Evolutionary conservation across 2,888 invertebrate species (phyloP).

Genomic region (Cyclophora albipunctata): DNA sequence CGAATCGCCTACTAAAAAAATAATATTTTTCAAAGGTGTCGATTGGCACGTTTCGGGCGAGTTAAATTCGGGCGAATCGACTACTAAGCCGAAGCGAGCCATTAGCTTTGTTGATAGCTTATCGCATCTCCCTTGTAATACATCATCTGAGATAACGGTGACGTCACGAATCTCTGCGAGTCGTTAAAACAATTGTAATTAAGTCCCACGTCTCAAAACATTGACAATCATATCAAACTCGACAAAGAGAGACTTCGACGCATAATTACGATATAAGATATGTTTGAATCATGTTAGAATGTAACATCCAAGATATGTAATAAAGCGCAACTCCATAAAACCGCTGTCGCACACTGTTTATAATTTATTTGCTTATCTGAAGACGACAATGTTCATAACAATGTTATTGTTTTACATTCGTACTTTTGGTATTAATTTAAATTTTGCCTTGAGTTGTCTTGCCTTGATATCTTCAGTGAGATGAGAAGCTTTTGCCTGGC

Average conservation of each 20-base stretch:
- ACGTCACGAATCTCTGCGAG: constrained; percentile 40
- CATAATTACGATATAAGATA: constrained; percentile 26
- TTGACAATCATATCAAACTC: constrained; percentile 40
- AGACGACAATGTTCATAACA: too few species aligned
- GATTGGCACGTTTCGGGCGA: too few species aligned
- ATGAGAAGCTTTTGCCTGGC: too few species aligned
- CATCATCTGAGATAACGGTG: constrained; percentile 46
- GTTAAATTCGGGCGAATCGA: too few species aligned
- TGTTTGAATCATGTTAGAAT: constrained; percentile 15
- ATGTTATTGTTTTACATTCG: too few species aligned
- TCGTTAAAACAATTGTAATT: constrained; percentile 60
- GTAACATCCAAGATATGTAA: constrained; percentile 4
- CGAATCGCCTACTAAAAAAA: too few species aligned
- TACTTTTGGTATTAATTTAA: too few species aligned
- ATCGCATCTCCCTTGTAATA: constrained; percentile 35
- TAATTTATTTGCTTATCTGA: too few species aligned
- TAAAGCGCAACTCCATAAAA: constrained; percentile 1
- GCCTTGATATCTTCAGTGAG: too few species aligned
- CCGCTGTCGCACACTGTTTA: too few species aligned
- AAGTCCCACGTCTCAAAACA: constrained; percentile 43
- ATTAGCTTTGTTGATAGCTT: constrained; percentile 41
- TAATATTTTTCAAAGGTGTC: too few species aligned
- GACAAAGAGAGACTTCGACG: constrained; percentile 35
- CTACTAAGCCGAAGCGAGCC: constrained; percentile 34
- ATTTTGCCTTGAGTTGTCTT: too few species aligned